Percentiles rank a stretch among this genome's conserved stretches.
These are phyloP conservation scores for Anarhynchus alexandrinus DNA, from an alignment of 2,113 vertebrate species.

Conservation along the genomic window DNA sequence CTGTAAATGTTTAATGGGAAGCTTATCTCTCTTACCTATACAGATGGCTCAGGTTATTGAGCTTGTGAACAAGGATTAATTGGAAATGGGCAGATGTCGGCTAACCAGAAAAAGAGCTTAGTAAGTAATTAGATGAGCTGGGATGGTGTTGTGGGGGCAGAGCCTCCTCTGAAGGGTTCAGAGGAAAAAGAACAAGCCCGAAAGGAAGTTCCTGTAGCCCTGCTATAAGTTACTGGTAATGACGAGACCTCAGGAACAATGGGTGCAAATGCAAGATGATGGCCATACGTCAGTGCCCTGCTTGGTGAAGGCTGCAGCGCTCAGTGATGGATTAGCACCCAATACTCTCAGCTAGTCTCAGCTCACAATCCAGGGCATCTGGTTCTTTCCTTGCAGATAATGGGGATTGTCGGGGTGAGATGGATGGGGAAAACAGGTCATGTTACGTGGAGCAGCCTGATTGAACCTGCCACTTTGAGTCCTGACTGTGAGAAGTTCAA, in stretches of 20 bases:
- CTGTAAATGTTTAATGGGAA: conserved; percentile 60
- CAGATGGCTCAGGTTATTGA: conserved; percentile 44
- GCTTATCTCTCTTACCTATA: conserved; percentile 30
- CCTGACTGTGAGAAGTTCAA: background rate
- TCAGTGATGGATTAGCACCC: background rate
- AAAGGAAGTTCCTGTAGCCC: background rate
- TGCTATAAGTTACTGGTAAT: background rate
- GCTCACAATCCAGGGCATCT: background rate
- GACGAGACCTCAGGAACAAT: fast-evolving
- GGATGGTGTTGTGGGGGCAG: background rate
- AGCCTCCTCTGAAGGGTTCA: background rate
- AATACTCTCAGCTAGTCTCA: background rate
- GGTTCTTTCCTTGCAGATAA: background rate
- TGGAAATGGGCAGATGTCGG: conserved; percentile 50
- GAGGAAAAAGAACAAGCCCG: background rate
- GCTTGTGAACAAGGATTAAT: background rate
- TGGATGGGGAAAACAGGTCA: background rate
- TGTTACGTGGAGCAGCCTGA: background rate
- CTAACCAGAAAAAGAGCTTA: conserved; percentile 6
- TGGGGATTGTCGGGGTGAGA: background rate
- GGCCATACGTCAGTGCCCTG: background rate
- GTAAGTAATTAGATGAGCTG: background rate
- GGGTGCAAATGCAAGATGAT: fast-evolving
- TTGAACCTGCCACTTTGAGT: background rate
- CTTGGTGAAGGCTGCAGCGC: background rate